Percentiles rank a stretch among this genome's conserved stretches.
phyloP scores from a whole-genome alignment of 2,113 vertebrate species.

The Aplodontia rufa region DNA sequence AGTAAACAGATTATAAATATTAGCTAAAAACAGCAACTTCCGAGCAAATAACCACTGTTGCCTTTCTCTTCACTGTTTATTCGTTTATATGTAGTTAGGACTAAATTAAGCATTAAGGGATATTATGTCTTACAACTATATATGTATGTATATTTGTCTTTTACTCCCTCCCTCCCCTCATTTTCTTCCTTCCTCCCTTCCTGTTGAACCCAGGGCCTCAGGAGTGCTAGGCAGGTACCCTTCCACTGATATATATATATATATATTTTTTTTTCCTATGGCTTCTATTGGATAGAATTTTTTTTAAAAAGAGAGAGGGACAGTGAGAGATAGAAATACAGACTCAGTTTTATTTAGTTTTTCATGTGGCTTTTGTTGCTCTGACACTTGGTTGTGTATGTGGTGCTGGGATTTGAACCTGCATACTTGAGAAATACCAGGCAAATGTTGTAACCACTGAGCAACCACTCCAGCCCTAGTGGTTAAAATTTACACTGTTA shows the following conservation, averaged over 20 bases:
- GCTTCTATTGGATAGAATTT: neutral
- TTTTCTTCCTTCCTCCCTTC: neutral
- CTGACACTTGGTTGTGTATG: no score
- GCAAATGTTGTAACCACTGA: no score
- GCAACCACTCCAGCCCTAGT: no score
- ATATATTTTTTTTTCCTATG: neutral
- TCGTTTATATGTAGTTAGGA: constrained; percentile 8
- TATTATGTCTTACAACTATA: neutral
- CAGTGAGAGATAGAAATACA: no score
- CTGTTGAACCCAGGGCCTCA: neutral
- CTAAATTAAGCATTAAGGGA: neutral
- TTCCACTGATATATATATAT: neutral
- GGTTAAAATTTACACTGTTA: neutral
- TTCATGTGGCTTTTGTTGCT: no score
- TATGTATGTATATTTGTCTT: neutral
- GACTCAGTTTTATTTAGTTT: no score
- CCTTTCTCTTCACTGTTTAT: neutral
- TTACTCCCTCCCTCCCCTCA: neutral
- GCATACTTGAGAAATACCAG: no score
- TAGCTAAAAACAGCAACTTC: constrained; percentile 32
- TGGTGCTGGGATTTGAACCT: no score
- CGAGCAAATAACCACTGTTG: neutral
- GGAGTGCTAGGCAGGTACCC: neutral
- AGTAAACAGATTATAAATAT: neutral
- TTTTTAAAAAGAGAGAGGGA: no score